A percentile compares a stretch with the other conserved stretches of the same genome.
Conservation (phyloP, 2,888 invertebrate genomes). For the Rosalia funebris region DNA sequence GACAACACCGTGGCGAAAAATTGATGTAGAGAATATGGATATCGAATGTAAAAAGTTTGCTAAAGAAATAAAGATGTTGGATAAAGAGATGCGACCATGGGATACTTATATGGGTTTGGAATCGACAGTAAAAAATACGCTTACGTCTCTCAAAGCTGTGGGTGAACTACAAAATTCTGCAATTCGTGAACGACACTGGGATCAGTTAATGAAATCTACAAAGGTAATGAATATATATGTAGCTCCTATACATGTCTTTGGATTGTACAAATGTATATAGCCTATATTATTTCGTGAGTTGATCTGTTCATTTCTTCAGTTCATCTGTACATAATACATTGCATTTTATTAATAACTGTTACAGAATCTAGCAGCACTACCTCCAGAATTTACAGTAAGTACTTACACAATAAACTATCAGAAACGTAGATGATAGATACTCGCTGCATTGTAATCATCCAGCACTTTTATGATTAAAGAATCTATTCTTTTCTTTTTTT, state of each 20-base stretch:
- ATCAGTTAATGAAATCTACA: constrained; percentile 94
- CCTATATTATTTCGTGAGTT: neutral
- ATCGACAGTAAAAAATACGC: constrained; percentile 94
- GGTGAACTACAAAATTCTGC: constrained; percentile 96
- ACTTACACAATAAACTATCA: constrained; percentile 42
- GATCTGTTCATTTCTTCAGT: neutral
- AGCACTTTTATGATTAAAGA: no score
- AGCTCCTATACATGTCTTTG: constrained; percentile 44
- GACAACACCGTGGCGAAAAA: constrained; percentile 95
- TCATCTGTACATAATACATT: constrained; percentile 41
- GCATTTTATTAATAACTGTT: constrained; percentile 60
- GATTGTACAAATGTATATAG: constrained; percentile 25
- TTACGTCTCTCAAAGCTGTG: constrained; percentile 93
- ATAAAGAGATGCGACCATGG: constrained; percentile 97
- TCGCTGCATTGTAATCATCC: no score
- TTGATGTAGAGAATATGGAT: constrained; percentile 98
- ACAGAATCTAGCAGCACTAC: constrained; percentile 84
- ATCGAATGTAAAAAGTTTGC: constrained; percentile 98
- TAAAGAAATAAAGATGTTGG: constrained; percentile 89
- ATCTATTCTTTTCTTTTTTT: no score
- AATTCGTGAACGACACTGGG: constrained; percentile 96
- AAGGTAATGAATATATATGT: constrained; percentile 71
- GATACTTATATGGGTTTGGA: constrained; percentile 90
- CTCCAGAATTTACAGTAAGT: constrained; percentile 84
- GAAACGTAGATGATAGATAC: no score